These are phyloP conservation scores for Eubasilissa splendida DNA, from an alignment of 2,888 invertebrate genomes.

Conservation along the genomic window DNA sequence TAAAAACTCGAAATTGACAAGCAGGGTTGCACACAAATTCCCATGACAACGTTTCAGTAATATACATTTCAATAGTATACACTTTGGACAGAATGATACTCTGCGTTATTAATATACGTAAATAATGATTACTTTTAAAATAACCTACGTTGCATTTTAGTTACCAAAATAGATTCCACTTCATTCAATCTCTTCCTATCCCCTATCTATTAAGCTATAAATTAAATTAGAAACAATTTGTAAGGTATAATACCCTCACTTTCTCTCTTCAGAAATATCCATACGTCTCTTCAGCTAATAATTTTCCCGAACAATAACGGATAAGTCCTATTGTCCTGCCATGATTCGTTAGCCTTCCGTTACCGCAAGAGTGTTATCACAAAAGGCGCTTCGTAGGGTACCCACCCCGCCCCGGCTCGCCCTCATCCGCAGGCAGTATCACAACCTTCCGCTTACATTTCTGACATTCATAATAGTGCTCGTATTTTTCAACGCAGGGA, in stretches of 20 bases:
- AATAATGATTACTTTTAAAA: too few species aligned
- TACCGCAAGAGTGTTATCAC: conserved; percentile 40
- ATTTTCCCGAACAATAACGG: conserved; percentile 51
- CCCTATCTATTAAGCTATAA: background rate
- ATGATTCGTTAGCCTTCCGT: conserved; percentile 54
- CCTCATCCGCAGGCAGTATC: background rate
- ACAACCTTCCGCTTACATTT: conserved; percentile 23
- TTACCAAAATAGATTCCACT: too few species aligned
- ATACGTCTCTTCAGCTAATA: conserved; percentile 45
- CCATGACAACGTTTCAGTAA: too few species aligned
- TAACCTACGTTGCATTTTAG: too few species aligned
- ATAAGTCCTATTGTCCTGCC: conserved; percentile 50
- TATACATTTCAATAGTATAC: too few species aligned
- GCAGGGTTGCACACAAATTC: too few species aligned
- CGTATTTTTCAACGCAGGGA: conserved; percentile 29
- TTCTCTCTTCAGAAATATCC: background rate
- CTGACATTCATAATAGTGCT: conserved; percentile 1
- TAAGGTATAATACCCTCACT: too few species aligned
- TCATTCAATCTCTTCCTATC: background rate
- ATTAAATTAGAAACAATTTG: too few species aligned
- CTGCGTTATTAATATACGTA: too few species aligned
- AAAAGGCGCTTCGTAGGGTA: conserved; percentile 27
- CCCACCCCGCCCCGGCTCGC: background rate
- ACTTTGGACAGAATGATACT: too few species aligned
- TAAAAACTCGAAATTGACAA: too few species aligned